Evolutionary conservation across 2,888 invertebrate species (phyloP).

Genomic region (Macrophya annulata): DNA sequence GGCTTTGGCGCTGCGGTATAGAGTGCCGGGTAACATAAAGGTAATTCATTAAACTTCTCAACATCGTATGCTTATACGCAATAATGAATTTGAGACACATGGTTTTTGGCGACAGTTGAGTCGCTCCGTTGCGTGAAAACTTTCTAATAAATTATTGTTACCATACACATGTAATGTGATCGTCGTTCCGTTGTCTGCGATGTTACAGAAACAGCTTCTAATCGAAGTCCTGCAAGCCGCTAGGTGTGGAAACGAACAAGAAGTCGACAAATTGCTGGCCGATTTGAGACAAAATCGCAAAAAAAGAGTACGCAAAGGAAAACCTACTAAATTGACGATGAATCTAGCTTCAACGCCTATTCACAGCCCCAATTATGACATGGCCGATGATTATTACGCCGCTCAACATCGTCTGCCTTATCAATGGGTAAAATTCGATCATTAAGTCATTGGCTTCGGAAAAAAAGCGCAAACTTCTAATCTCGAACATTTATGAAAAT

Average conservation of each 20-base stretch:
- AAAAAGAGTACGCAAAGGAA: constrained; percentile 69
- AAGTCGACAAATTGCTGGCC: constrained; percentile 69
- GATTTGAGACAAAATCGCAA: constrained; percentile 74
- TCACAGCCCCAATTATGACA: constrained; percentile 69
- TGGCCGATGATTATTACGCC: constrained; percentile 71
- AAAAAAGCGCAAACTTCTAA: neutral
- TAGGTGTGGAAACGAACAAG: constrained; percentile 69
- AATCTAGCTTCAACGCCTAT: constrained; percentile 68
- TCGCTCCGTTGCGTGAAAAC: neutral
- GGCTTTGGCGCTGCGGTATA: constrained; percentile 71
- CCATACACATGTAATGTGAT: neutral
- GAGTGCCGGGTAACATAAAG: constrained; percentile 76
- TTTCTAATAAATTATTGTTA: neutral
- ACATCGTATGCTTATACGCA: neutral
- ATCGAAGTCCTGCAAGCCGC: constrained; percentile 73
- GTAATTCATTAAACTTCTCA: constrained; percentile 63
- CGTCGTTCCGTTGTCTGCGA: constrained; percentile 5
- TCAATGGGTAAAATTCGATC: constrained; percentile 71
- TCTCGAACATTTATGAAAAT: neutral
- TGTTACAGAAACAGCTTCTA: constrained; percentile 71
- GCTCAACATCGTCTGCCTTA: constrained; percentile 70
- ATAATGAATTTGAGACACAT: constrained; percentile 29
- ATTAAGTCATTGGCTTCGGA: neutral
- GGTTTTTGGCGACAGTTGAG: neutral
- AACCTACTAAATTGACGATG: constrained; percentile 61